Percentiles rank a stretch among this genome's conserved stretches.
These are phyloP conservation scores for Allobates femoralis DNA, from an alignment of 2,797 vertebrate genomes.

Conservation along the genomic window DNA sequence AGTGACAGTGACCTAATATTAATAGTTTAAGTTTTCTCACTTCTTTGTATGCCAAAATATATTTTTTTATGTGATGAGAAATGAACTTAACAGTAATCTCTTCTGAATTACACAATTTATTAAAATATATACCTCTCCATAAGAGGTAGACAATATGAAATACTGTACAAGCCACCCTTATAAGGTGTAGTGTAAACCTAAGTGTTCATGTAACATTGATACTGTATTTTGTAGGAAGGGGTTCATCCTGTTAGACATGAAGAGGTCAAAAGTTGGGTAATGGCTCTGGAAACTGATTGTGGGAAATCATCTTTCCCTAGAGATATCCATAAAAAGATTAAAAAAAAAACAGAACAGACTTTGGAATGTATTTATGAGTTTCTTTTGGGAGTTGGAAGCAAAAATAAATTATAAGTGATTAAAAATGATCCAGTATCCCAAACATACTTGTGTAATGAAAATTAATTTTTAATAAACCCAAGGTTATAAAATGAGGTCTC, in stretches of 20 bases:
- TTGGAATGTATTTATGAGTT: slow-evolving; percentile 16
- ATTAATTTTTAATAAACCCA: not conserved
- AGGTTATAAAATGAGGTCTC: not conserved
- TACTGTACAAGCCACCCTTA: not conserved
- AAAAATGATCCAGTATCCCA: not conserved
- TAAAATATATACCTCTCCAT: not conserved
- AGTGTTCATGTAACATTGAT: not conserved
- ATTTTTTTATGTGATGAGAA: no score
- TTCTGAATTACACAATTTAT: no score
- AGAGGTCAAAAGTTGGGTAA: slow-evolving; percentile 10
- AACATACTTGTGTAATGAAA: not conserved
- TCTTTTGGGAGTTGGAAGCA: not conserved
- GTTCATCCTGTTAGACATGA: not conserved
- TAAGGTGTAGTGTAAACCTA: not conserved
- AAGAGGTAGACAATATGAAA: not conserved
- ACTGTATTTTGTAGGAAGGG: slow-evolving; percentile 7
- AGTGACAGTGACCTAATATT: no score
- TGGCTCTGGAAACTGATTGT: slow-evolving; percentile 20
- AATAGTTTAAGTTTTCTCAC: no score
- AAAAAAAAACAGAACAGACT: slow-evolving; percentile 15
- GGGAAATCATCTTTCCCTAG: slow-evolving; percentile 42
- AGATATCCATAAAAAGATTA: slow-evolving; percentile 29
- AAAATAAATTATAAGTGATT: not conserved
- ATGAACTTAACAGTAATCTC: no score
- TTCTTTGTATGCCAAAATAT: no score